Percentiles rank a stretch among this genome's conserved stretches.
These are phyloP conservation scores for Dolichotis patagonum DNA, from an alignment of 2,113 vertebrate genomes.

Conservation along the genomic window DNA sequence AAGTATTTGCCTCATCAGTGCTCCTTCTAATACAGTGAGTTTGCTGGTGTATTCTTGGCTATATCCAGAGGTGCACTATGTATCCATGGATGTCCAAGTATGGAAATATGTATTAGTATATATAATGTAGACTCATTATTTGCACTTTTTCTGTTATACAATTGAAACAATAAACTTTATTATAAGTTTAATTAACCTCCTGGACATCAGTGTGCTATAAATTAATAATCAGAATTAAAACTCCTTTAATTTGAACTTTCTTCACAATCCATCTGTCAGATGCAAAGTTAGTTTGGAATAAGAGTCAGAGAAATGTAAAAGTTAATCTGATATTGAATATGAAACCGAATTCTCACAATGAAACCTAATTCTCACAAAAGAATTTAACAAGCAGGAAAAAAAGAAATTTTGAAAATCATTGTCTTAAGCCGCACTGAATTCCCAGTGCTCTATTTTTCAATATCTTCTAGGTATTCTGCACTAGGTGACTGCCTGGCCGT, in stretches of 20 bases:
- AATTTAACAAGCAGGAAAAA: background rate
- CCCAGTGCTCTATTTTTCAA: slow-evolving; percentile 76
- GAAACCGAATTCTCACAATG: background rate
- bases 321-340: slow-evolving; percentile 67
- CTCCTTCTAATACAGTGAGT: background rate
- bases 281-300: slow-evolving; percentile 66
- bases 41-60: slow-evolving; percentile 16
- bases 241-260: slow-evolving; percentile 51
- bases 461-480: slow-evolving; percentile 71
- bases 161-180: slow-evolving; percentile 64
- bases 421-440: slow-evolving; percentile 73
- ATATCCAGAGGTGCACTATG: background rate
- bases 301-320: slow-evolving; percentile 79
- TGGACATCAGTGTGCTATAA: slow-evolving; percentile 58
- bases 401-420: slow-evolving; percentile 76
- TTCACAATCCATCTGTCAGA: slow-evolving; percentile 27
- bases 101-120: background rate
- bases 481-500: slow-evolving; percentile 78
- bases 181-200: slow-evolving; percentile 74
- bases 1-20: background rate
- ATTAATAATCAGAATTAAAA: slow-evolving; percentile 76
- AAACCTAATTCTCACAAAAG: background rate
- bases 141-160: background rate
- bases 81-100: slow-evolving; percentile 60
- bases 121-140: slow-evolving; percentile 40